Base-by-base conservation (phyloP, 2,797 vertebrate genomes). In the Schizopygopsis pylzovi region DNA sequence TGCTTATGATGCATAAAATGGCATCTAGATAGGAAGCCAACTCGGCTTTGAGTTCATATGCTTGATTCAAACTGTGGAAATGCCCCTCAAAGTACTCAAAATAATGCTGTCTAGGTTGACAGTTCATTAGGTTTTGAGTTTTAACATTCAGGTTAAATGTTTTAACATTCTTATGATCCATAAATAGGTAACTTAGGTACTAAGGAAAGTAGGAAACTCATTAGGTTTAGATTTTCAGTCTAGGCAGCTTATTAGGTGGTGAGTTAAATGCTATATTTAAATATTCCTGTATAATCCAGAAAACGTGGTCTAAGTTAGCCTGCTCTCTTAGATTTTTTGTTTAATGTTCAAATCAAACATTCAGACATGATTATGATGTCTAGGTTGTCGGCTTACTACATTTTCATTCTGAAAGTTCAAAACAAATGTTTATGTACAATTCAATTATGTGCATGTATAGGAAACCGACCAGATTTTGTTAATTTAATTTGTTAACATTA, bases 351-450 rank as follows among this genome's bases (percentile, higher is more conserved):
- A 76, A 76, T 52, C 4, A 76, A 76, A 37, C 4, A 12, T 54
- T 76, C 10, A 76, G 18, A 54, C 1, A 11, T 11, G 16, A 16
- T 54, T 54, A 54, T 76, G 28, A 11, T 13, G 18, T 22, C 47
- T 54, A n/a, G 33, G 13, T 41, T n/a, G 73, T 6, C 1, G 13
- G 11, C 33, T 77, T 3, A 45, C 70, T 39, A 11, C 28, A 11
- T 43, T 72, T 72, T 73, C n/a, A 78, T 52, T 59, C 20, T 41
- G 52, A 37, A 41, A 1, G 22, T 78, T 78, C 20, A 78, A 41
- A 78, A 15, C 33, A 59, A 78, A 41, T 61, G 22, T 41, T 78
- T n/a, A n/a, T n/a, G n/a, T n/a, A n/a, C n/a, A n/a, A n/a, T n/a
- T n/a, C n/a, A n/a, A n/a, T n/a, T n/a, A n/a, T n/a, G n/a, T n/a